phyloP scores from a whole-genome alignment of 2,113 vertebrate species.

The Tetrao urogallus region DNA sequence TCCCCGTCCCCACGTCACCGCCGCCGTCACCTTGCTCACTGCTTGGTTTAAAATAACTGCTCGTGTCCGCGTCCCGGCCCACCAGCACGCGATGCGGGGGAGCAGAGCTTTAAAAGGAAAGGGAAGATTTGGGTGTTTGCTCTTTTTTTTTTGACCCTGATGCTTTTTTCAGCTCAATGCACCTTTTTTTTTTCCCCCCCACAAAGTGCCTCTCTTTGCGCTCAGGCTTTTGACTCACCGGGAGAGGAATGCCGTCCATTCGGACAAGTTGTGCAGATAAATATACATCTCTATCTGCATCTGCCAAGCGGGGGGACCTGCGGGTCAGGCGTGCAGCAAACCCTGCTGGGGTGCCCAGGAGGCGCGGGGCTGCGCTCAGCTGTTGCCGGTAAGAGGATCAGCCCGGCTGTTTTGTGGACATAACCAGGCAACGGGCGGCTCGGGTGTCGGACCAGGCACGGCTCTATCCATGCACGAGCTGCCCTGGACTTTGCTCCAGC shows the following conservation, averaged over 20 bases:
- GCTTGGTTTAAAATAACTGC: not conserved
- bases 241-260: conserved; percentile 71
- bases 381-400: conserved; percentile 51
- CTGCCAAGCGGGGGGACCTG: conserved; percentile 31
- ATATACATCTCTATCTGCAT: conserved; percentile 24
- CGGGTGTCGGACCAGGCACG: not conserved
- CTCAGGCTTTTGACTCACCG: conserved; percentile 68
- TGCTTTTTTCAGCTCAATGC: not conserved
- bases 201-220: conserved; percentile 3
- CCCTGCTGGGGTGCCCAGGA: conserved; percentile 35
- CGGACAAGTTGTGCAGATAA: not conserved
- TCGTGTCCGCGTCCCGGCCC: not conserved
- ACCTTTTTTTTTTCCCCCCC: not conserved
- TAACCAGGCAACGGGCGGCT: conserved; percentile 63
- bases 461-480: not conserved
- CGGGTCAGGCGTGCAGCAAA: conserved; percentile 29
- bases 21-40: not conserved
- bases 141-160: not conserved
- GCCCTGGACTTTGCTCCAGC: conserved; percentile 18
- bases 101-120: conserved; percentile 53
- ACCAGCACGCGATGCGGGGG: not conserved
- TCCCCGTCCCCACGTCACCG: not conserved
- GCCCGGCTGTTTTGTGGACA: conserved; percentile 63
- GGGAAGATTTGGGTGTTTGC: not conserved
- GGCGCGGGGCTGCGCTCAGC: conserved; percentile 60